Conservation (phyloP, 1,140 invertebrate species). For the Caenorhabditis inopinata region DNA sequence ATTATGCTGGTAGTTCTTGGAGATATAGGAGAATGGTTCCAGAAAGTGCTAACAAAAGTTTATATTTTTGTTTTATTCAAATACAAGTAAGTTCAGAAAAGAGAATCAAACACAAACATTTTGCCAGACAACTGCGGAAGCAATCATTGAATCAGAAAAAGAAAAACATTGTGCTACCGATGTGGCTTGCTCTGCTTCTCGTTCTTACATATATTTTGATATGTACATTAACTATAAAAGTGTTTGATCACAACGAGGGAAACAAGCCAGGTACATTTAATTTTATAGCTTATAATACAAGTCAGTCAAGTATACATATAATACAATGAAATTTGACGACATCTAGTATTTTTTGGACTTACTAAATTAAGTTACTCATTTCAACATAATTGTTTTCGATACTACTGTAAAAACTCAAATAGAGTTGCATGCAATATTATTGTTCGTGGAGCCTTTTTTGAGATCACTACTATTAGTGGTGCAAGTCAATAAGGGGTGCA, state of each 20-base stretch:
- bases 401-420: no score
- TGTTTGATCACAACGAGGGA: conserved; percentile 41
- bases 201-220: conserved; percentile 22
- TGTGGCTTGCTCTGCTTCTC: conserved; percentile 41
- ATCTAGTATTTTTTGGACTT: no score
- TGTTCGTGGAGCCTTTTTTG: no score
- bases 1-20: conserved; percentile 45
- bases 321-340: no score
- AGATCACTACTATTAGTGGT: no score
- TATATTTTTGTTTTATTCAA: conserved; percentile 35
- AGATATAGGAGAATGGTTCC: conserved; percentile 44
- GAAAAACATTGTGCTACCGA: conserved; percentile 28
- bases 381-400: no score
- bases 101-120: no score
- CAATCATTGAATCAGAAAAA: not conserved
- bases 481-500: no score
- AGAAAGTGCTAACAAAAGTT: conserved; percentile 19
- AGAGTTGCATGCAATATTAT: no score
- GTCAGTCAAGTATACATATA: no score
- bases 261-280: conserved; percentile 23
- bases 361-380: no score
- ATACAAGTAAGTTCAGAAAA: not conserved
- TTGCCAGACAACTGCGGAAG: conserved; percentile 35
- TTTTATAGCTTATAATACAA: no score
- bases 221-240: conserved; percentile 25